A percentile compares a stretch with the other conserved stretches of the same genome.
Evolutionary conservation across 2,797 vertebrate genomes (phyloP).

Genomic region (Melanotaenia maccullochi): DNA sequence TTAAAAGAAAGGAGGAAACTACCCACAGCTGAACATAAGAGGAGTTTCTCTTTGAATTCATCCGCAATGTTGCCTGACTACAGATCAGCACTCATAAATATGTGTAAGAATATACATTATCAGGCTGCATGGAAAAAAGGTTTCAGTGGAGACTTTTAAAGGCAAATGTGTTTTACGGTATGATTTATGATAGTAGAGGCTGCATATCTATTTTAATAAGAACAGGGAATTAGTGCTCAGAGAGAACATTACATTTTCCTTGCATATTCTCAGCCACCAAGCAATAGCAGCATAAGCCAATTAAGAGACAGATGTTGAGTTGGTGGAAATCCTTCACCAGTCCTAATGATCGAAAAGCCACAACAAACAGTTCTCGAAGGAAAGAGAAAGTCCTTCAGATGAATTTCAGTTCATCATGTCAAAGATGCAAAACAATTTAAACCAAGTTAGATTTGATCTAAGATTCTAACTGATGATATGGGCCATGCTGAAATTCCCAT

Average conservation of each 20-base stretch:
- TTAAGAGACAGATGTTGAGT: constrained; percentile 59
- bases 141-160: constrained; percentile 75
- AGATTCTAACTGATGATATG: too few species aligned
- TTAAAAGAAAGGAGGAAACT: constrained; percentile 70
- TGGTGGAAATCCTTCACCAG: constrained; percentile 34
- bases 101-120: constrained; percentile 76
- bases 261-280: constrained; percentile 60
- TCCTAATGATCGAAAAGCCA: constrained; percentile 27
- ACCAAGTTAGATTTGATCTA: neutral
- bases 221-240: constrained; percentile 65
- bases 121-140: constrained; percentile 67
- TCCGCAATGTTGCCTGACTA: constrained; percentile 50
- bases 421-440: neutral
- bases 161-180: constrained; percentile 61
- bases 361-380: constrained; percentile 20
- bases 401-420: constrained; percentile 26
- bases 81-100: constrained; percentile 77
- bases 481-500: too few species aligned
- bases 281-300: constrained; percentile 50
- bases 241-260: constrained; percentile 65
- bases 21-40: constrained; percentile 60
- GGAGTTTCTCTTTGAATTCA: constrained; percentile 42
- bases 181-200: constrained; percentile 64
- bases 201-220: constrained; percentile 68
- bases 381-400: constrained; percentile 5